A percentile compares a stretch with the other conserved stretches of the same genome.
These are phyloP conservation scores for Leptobrachium ailaonicum DNA, from an alignment of 2,113 vertebrate genomes.

Conservation along the genomic window DNA sequence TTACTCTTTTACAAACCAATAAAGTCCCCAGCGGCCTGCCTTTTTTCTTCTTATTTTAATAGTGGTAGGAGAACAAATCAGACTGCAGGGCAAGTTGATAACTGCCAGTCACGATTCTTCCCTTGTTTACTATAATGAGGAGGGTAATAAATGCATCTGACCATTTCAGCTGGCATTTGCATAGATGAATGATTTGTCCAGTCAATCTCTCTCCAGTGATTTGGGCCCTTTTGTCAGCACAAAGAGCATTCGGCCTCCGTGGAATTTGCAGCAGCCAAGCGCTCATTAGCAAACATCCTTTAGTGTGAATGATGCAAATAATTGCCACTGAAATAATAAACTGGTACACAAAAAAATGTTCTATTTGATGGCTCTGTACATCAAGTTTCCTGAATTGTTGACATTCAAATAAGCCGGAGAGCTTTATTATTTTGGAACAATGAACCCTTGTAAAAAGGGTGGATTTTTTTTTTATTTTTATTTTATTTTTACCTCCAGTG, in stretches of 20 bases:
- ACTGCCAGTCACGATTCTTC: slow-evolving; percentile 84
- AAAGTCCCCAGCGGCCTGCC: slow-evolving; percentile 76
- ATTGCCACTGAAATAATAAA: slow-evolving; percentile 89
- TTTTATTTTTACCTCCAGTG: slow-evolving; percentile 76
- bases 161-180: slow-evolving; percentile 91
- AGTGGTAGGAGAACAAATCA: slow-evolving; percentile 80
- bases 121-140: slow-evolving; percentile 86
- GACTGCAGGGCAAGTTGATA: slow-evolving; percentile 81
- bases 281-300: slow-evolving; percentile 89
- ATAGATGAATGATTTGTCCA: slow-evolving; percentile 93
- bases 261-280: slow-evolving; percentile 83
- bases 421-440: slow-evolving; percentile 77
- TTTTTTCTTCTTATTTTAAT: slow-evolving; percentile 83
- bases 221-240: slow-evolving; percentile 87
- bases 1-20: slow-evolving; percentile 85
- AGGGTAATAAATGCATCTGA: slow-evolving; percentile 87
- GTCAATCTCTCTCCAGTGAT: slow-evolving; percentile 83
- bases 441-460: slow-evolving; percentile 74
- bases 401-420: slow-evolving; percentile 84
- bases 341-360: slow-evolving; percentile 84
- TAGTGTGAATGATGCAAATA: slow-evolving; percentile 88
- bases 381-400: slow-evolving; percentile 85
- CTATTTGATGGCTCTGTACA: slow-evolving; percentile 84
- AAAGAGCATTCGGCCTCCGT: slow-evolving; percentile 86
- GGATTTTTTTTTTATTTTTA: slow-evolving; percentile 82